Evolutionary conservation across 1,140 invertebrate species (phyloP).

Genomic region (Asbolus verrucosus): DNA sequence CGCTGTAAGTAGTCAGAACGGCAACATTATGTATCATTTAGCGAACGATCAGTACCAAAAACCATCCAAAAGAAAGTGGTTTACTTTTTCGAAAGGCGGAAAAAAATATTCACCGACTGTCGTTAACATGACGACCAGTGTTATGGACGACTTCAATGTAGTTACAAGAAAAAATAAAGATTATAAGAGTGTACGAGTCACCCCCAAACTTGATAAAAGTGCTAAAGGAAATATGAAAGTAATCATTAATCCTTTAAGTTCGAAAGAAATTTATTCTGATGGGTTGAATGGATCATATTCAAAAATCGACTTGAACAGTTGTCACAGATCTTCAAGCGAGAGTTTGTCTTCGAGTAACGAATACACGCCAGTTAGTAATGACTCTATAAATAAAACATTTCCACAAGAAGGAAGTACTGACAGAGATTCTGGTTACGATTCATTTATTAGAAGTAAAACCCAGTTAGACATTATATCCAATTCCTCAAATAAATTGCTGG

Average conservation of each 20-base stretch:
- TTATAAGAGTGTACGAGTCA: conserved; percentile 59
- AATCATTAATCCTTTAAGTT: conserved; percentile 69
- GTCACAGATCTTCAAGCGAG: conserved; percentile 60
- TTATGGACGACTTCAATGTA: conserved; percentile 60
- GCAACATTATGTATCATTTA: conserved; percentile 88
- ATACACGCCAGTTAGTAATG: conserved; percentile 53
- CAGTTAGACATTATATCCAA: conserved; percentile 51
- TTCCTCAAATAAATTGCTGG: conserved; percentile 52
- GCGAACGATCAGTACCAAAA: conserved; percentile 62
- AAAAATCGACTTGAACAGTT: conserved; percentile 52
- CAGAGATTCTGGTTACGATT: conserved; percentile 58
- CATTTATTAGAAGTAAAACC: conserved; percentile 46
- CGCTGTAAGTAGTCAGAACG: conserved; percentile 88
- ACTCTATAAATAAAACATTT: conserved; percentile 51
- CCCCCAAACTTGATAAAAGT: conserved; percentile 56
- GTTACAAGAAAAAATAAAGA: conserved; percentile 63
- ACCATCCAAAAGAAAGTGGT: conserved; percentile 62
- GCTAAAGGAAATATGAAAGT: conserved; percentile 65
- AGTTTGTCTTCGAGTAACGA: conserved; percentile 61
- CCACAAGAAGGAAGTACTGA: conserved; percentile 44
- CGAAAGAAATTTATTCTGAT: conserved; percentile 62
- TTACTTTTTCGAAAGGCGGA: conserved; percentile 60
- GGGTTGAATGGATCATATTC: conserved; percentile 62
- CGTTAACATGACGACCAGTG: conserved; percentile 61
- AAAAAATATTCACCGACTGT: conserved; percentile 59